Percentiles rank a stretch among this genome's conserved stretches.
phyloP scores from a whole-genome alignment of 2,797 vertebrate species.

The Melanitta fusca region DNA sequence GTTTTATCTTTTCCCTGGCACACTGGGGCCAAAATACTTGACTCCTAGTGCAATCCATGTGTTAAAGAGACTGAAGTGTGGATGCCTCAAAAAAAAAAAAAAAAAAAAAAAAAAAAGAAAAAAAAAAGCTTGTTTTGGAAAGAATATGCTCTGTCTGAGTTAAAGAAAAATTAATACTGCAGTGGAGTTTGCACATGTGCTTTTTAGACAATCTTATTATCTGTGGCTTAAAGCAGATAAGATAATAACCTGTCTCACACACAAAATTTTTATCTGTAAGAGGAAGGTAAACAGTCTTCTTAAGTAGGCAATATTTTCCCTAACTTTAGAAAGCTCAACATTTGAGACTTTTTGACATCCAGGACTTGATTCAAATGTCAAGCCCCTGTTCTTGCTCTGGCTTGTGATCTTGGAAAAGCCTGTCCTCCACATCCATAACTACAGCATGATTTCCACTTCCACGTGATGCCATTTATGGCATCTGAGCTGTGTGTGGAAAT shows the following conservation, averaged over 20 bases:
- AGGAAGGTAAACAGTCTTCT: conserved; percentile 19
- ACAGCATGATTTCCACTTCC: background rate
- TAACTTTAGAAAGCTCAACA: background rate
- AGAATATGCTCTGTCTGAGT: background rate
- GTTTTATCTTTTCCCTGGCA: background rate
- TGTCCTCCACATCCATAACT: background rate
- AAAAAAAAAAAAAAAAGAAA: too few species aligned
- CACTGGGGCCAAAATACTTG: background rate
- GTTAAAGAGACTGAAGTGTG: background rate
- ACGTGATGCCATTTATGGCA: background rate
- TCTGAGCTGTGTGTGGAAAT: background rate
- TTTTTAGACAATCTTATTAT: conserved; percentile 8
- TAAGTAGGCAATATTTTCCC: background rate
- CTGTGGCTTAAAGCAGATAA: background rate
- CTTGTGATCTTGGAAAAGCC: background rate
- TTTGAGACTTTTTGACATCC: background rate
- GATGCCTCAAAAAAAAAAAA: background rate
- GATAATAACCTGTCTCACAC: background rate
- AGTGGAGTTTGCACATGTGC: background rate
- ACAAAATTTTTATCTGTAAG: background rate
- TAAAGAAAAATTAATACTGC: background rate
- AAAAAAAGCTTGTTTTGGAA: background rate
- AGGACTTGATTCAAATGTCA: background rate
- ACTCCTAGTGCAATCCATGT: background rate
- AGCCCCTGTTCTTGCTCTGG: background rate